These are phyloP conservation scores for Echeneis naucrates DNA, from an alignment of 2,797 vertebrate genomes.

Conservation along the genomic window DNA sequence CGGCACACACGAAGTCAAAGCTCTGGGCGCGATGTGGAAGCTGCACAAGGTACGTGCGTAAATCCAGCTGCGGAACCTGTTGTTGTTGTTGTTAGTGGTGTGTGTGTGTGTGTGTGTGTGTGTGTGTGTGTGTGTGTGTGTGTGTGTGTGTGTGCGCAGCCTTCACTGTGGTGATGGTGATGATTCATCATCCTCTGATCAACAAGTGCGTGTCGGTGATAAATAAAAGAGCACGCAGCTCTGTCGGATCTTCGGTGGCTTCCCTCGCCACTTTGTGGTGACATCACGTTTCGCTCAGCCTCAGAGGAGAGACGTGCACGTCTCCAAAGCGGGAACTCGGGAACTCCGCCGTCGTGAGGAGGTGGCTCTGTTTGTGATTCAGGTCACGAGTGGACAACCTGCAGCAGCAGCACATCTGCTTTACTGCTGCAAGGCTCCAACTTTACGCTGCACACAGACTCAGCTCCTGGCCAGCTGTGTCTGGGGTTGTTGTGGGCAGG, in stretches of 20 bases:
- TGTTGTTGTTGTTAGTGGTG: background rate
- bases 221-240: too few relatives aligned
- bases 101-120: background rate
- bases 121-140: background rate
- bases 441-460: background rate
- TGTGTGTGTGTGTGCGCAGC: background rate
- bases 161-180: background rate
- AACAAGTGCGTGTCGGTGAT: constrained; percentile 67
- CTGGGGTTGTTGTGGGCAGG: constrained; percentile 46
- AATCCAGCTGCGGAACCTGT: background rate
- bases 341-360: constrained; percentile 27
- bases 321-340: constrained; percentile 18
- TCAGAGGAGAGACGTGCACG: background rate
- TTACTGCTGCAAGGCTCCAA: background rate
- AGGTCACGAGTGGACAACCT: constrained; percentile 53
- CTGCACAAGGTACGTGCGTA: constrained; percentile 93
- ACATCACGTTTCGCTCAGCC: constrained; percentile 13
- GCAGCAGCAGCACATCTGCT: constrained; percentile 23
- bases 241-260: too few relatives aligned
- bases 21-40: constrained; percentile 99
- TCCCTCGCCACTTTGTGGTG: background rate
- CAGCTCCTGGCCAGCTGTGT: constrained; percentile 35
- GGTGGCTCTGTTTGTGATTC: constrained; percentile 65
- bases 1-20: constrained; percentile 96
- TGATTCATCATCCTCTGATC: constrained; percentile 43